These are phyloP conservation scores for Bradypus variegatus DNA, from an alignment of 2,797 vertebrate species.

Conservation along the genomic window DNA sequence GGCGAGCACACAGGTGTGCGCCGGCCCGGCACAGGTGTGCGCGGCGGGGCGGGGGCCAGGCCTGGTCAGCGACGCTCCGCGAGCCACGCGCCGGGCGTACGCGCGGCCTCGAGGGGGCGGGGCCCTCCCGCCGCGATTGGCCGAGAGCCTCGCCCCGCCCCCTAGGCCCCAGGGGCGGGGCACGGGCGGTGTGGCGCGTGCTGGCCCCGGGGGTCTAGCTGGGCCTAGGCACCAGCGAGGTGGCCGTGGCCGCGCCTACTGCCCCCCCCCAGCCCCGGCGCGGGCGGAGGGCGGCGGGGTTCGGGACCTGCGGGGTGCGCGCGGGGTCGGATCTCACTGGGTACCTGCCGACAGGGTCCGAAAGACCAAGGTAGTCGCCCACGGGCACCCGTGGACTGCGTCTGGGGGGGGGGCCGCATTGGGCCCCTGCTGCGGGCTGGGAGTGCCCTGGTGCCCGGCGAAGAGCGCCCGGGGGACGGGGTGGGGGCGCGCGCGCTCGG, in stretches of 20 bases:
- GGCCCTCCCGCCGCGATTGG: slow-evolving; percentile 35
- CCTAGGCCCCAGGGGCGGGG: background rate
- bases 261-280: background rate
- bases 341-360: background rate
- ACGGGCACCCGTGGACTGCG: background rate
- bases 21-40: background rate
- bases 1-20: too few relatives aligned
- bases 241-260: background rate
- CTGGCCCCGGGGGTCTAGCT: slow-evolving; percentile 7
- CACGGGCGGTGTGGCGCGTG: slow-evolving; percentile 37
- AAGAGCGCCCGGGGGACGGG: background rate
- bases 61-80: background rate
- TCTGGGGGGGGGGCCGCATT: background rate
- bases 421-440: background rate
- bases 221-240: rapidly evolving
- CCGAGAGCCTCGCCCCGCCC: background rate
- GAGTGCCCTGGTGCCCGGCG: background rate
- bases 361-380: background rate
- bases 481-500: background rate
- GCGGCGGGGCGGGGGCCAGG: background rate
- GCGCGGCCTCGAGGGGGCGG: slow-evolving; percentile 50
- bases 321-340: too few relatives aligned
- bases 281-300: background rate
- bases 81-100: slow-evolving; percentile 88
- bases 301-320: background rate